These are phyloP conservation scores for Chunga burmeisteri DNA, from an alignment of 2,113 vertebrate genomes.

Conservation along the genomic window DNA sequence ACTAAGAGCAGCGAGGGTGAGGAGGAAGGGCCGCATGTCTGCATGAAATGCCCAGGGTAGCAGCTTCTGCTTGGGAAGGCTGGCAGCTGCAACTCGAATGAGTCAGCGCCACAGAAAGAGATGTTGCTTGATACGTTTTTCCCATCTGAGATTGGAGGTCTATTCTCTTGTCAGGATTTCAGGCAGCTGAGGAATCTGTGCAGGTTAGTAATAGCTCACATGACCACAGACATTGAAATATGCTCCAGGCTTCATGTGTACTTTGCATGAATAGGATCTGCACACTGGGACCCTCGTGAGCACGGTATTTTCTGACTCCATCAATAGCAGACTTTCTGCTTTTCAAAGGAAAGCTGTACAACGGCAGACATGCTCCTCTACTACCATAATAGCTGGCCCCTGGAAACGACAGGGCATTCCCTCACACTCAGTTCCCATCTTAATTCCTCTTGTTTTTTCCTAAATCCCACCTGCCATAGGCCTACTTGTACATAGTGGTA, in stretches of 20 bases:
- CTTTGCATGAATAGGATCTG: not conserved
- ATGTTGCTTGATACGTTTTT: not conserved
- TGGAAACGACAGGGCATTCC: not conserved
- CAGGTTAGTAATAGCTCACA: not conserved
- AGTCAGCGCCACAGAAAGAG: not conserved
- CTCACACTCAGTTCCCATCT: not conserved
- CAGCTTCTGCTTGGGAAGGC: not conserved
- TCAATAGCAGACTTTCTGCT: not conserved
- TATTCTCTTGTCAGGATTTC: not conserved
- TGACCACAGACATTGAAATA: not conserved
- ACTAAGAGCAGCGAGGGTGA: not conserved
- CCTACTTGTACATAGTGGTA: not conserved
- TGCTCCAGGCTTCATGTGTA: not conserved
- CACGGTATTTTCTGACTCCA: not conserved
- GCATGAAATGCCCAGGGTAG: not conserved
- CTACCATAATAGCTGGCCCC: rapidly evolving
- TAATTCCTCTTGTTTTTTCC: not conserved
- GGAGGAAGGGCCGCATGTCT: not conserved
- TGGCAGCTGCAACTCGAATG: not conserved
- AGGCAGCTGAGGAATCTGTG: not conserved
- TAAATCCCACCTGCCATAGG: not conserved
- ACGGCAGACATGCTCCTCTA: not conserved
- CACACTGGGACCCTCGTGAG: not conserved
- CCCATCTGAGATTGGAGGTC: not conserved
- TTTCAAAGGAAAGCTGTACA: not conserved